Conservation (phyloP, 2,113 vertebrate species). For the Myiopsitta monachus region DNA sequence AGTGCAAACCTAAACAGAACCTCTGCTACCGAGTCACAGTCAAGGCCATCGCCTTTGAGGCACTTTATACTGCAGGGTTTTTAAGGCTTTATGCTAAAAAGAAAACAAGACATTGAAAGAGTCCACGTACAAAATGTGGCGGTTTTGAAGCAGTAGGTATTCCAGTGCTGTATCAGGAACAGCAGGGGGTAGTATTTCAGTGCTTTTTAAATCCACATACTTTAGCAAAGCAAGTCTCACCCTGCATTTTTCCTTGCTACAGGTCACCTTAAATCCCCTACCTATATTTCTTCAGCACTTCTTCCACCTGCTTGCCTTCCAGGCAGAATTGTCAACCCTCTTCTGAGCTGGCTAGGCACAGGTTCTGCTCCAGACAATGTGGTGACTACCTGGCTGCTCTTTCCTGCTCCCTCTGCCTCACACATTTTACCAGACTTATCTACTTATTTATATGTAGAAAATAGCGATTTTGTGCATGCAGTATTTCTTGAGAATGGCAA, state of each 20-base stretch:
- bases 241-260: not conserved
- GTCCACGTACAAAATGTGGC: not conserved
- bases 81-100: not conserved
- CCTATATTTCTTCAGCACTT: not conserved
- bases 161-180: not conserved
- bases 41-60: not conserved
- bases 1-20: not conserved
- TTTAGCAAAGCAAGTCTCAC: not conserved
- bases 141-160: not conserved
- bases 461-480: not conserved
- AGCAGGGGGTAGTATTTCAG: constrained; percentile 57
- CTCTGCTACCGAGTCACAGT: not conserved
- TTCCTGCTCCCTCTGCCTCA: not conserved
- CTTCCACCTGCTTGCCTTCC: not conserved
- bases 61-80: not conserved
- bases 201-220: not conserved
- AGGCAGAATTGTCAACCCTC: not conserved
- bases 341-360: not conserved
- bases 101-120: not conserved
- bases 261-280: not conserved
- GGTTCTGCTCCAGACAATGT: not conserved
- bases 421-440: not conserved
- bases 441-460: not conserved
- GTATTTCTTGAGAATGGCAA: not conserved
- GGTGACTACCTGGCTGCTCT: not conserved